Base-by-base conservation (phyloP, 1,140 invertebrate genomes). In the Pogonus chalceus region DNA sequence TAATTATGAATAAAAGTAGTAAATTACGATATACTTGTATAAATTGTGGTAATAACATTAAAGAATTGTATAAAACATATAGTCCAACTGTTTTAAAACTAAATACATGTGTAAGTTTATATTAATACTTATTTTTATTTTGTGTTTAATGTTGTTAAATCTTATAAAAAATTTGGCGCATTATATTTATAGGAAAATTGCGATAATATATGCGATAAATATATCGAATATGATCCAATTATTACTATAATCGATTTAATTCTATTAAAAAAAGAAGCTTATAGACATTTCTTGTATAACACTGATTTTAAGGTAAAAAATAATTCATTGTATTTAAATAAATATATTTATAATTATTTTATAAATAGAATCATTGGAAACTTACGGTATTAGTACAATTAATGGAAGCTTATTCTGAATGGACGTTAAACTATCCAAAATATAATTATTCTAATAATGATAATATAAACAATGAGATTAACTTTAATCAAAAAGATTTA, bases 211-310 rank as follows among this genome's bases (percentile, higher is more conserved):
- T 86, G 88, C 14, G 91, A 93, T 63, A 92, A 92, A 66, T 94
- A 93, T 60, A 83, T 92, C 52, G 90, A 94, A 70, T 91, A 88
- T 71, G 91, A 93, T 65, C 76, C 81, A 20, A 81, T 90, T 2
- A 84, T 92, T 57, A 82, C 92, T 0, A 78, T 90, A 55, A 83
- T 93, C 57, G 89, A 92, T 71, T 70, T 90, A 2, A 74, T 93
- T 9, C 65, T 94, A 7, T 74, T 92, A 47, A 86, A 88, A 43
- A 80, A 78, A 51, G 76, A 81, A 55, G 89, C 90, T 1, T 91
- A 90, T 64, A 75, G 89, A 37, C 90, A 93, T 72, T 73, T 92
- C 31, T 73, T 93, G 2, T 84, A 83, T 52, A 93, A 94, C 65
- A 80, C 79, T 12, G 69, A 78, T 51, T 85, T 86, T 64, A 82